Percentiles rank a stretch among this genome's conserved stretches.
These are phyloP conservation scores for Eremophila alpestris DNA, from an alignment of 2,797 vertebrate species.

Conservation along the genomic window DNA sequence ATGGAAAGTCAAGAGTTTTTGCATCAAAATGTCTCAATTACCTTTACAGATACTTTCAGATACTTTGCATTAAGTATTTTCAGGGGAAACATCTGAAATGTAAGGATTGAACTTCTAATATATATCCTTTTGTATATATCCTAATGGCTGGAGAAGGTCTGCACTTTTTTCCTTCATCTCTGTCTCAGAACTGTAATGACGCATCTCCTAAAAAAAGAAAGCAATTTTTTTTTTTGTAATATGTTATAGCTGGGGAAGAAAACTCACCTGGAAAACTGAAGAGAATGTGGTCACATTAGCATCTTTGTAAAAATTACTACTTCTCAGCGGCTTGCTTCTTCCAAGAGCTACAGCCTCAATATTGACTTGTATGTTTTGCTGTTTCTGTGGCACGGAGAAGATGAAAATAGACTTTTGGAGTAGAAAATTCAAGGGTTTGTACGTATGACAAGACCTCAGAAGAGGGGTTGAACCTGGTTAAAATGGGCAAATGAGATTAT, in stretches of 20 bases:
- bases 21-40: not conserved
- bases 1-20: not conserved
- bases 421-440: not conserved
- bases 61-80: not conserved
- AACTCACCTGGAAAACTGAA: not conserved
- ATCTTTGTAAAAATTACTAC: not conserved
- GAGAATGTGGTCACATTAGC: not conserved
- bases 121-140: not conserved
- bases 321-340: not conserved
- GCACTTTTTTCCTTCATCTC: not conserved
- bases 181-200: not conserved
- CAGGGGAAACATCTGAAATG: not conserved
- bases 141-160: not conserved
- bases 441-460: not conserved
- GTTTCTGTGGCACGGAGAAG: not conserved
- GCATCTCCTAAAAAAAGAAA: not conserved
- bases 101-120: not conserved
- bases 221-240: not conserved
- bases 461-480: not conserved
- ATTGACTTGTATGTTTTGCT: not conserved
- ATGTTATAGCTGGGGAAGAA: not conserved
- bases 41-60: not conserved
- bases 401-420: not conserved
- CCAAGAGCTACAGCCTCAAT: not conserved
- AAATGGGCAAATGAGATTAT: not conserved